Evolutionary conservation across 2,888 invertebrate species (phyloP), one percentile per base, ranked within the genome.

Genomic region (Drosophila falleni): DNA sequence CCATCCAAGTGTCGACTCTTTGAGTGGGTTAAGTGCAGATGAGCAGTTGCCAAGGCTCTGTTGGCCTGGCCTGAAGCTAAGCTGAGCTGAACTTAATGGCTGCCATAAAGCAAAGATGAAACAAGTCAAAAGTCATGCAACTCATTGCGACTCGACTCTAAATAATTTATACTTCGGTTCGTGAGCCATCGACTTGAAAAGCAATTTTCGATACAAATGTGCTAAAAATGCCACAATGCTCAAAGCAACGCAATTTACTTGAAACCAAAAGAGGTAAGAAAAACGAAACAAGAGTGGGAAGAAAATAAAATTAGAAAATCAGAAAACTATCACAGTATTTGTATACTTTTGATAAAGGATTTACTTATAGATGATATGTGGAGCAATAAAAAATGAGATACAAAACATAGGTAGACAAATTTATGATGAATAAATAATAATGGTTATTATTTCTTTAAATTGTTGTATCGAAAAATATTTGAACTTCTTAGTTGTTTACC

Each of bases 11-110:
- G 56, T 55, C 77, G 44, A 49, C 59, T 47, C 41, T 37, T 65
- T 23, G 77, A 79, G 77, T 79, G 71, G 67, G 64, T 68, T 74
- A 67, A 81, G 71, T 63, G 76, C 74, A 74, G 79, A 81, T 70
- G 83, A 81, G 83, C 83, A 74, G 47, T 42, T n/a, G 55, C 39
- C 59, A 35, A n/a, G 49, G 13, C 19, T 55, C 56, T 37, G 16
- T 16, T 46, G 42, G 19, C 33, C 31, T 11, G 49, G 15, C 3
- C 15, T 26, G 11, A 1, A 56, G 19, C 29, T 31, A 9, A 10
- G 11, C 33, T 47, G 13, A 10, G 4, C 4, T 23, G n/a, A 26
- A 46, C 61, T 51, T 82, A 81, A 83, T 83, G 81, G 77, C 51
- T 33, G 65, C 35, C 79, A 82, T 77, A 79, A 79, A 77, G 55